These are phyloP conservation scores for Psephotus haematonotus DNA, from an alignment of 2,113 vertebrate genomes.

Conservation along the genomic window DNA sequence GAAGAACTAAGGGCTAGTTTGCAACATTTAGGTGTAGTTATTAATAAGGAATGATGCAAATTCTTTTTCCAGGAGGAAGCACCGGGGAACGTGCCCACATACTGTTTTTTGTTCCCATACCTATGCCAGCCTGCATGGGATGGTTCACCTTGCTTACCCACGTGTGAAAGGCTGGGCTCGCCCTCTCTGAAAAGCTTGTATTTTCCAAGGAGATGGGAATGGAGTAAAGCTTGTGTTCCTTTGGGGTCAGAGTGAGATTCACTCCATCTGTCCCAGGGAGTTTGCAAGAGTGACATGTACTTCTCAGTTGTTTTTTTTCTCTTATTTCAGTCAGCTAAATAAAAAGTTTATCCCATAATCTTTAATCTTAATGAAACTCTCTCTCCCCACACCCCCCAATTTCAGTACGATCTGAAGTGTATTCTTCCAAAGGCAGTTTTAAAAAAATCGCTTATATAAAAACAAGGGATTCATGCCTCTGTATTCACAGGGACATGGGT, in stretches of 20 bases:
- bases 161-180: neutral
- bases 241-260: neutral
- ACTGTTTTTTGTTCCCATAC: neutral
- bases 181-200: neutral
- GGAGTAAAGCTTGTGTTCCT: neutral
- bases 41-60: constrained; percentile 24
- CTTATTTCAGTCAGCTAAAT: neutral
- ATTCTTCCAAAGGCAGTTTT: neutral
- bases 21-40: neutral
- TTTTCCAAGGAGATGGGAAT: neutral
- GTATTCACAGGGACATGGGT: neutral
- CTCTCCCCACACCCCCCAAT: accelerated
- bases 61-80: constrained; percentile 13
- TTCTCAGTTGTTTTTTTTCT: neutral
- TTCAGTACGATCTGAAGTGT: neutral
- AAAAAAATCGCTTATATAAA: neutral
- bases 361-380: neutral
- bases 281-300: neutral
- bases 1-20: neutral
- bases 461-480: neutral
- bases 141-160: neutral
- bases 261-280: neutral
- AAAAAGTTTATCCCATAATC: neutral
- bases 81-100: neutral
- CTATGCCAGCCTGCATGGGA: neutral